A percentile compares a stretch with the other conserved stretches of the same genome.
phyloP scores from a whole-genome alignment of 2,113 vertebrate species.

The Solea solea region DNA sequence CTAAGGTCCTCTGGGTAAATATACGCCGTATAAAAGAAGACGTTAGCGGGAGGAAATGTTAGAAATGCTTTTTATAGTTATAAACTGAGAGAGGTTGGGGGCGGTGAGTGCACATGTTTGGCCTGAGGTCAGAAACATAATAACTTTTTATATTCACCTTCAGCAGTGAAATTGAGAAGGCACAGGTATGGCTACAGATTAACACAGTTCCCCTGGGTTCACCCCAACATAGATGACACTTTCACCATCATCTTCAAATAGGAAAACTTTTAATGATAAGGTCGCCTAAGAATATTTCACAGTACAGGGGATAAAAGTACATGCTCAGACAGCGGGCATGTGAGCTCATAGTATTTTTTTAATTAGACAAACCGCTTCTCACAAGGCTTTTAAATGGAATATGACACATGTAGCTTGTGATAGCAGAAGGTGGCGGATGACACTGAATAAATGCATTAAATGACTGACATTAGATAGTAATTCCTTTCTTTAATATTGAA shows the following conservation, averaged over 20 bases:
- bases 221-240: background rate
- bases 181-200: constrained; percentile 34
- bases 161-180: constrained; percentile 22
- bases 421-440: constrained; percentile 11
- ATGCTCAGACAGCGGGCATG: background rate
- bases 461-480: background rate
- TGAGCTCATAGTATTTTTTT: background rate
- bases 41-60: constrained; percentile 27
- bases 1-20: constrained; percentile 25
- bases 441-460: constrained; percentile 14
- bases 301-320: background rate
- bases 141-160: constrained; percentile 49
- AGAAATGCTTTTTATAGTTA: constrained; percentile 26
- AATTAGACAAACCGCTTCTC: constrained; percentile 36
- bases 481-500: background rate
- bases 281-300: constrained; percentile 34
- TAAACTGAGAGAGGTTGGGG: constrained; percentile 3
- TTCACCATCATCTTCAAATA: background rate
- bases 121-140: constrained; percentile 53
- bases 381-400: constrained; percentile 11
- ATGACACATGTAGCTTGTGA: constrained; percentile 3
- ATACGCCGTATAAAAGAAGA: constrained; percentile 16
- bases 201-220: constrained; percentile 11
- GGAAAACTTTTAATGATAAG: constrained; percentile 18
- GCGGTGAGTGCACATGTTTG: constrained; percentile 3